Evolutionary conservation across 23 tunicate genomes (phyloP).

Genomic region (Oikopleura dioica): DNA sequence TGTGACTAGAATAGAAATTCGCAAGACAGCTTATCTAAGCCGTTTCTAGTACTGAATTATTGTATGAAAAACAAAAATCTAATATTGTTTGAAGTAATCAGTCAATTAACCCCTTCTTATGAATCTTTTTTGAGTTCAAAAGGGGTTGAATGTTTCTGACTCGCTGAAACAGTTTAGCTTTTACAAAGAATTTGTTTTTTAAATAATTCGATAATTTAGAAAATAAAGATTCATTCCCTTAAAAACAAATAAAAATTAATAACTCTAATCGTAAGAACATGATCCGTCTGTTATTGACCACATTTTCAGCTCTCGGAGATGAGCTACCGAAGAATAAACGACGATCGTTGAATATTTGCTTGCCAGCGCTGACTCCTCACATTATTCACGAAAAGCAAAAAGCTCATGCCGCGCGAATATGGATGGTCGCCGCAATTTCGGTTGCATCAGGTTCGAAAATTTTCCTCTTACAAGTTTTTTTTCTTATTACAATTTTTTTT

Average conservation of each 20-base stretch:
- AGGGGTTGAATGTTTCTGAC: too few relatives aligned
- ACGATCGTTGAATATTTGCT: not conserved
- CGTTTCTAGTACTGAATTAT: too few relatives aligned
- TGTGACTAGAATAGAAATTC: too few relatives aligned
- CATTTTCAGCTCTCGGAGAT: not conserved
- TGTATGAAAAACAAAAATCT: too few relatives aligned
- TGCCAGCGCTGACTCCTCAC: slow-evolving; percentile 4
- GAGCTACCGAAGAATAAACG: not conserved
- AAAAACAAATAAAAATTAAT: not conserved
- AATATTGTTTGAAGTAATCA: too few relatives aligned
- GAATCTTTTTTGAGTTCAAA: too few relatives aligned
- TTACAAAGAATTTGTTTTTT: too few relatives aligned
- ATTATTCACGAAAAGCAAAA: slow-evolving; percentile 5
- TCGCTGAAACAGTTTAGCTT: too few relatives aligned
- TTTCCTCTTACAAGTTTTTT: not conserved
- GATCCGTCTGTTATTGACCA: not conserved
- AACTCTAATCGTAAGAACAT: not conserved
- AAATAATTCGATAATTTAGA: too few relatives aligned
- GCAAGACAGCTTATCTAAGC: too few relatives aligned
- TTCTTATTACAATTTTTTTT: not conserved
- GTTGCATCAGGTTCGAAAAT: not conserved
- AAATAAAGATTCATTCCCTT: not conserved
- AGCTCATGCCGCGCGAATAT: slow-evolving; percentile 7
- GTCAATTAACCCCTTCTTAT: too few relatives aligned
- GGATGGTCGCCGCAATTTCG: not conserved